Conservation (phyloP, 2,888 invertebrate genomes). For the Bursaphelenchus okinawaensis region DNA sequence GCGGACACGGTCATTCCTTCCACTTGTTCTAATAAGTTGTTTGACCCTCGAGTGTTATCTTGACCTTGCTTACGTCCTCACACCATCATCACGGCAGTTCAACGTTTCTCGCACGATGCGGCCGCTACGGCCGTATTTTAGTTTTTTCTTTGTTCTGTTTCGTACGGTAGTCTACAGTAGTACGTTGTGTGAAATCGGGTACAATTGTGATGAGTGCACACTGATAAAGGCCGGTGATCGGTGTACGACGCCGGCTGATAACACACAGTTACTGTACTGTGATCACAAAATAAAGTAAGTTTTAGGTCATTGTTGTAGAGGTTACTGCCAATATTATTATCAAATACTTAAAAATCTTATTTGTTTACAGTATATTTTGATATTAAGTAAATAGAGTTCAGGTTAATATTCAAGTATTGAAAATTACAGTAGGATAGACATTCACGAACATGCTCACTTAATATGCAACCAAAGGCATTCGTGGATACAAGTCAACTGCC, state of each 20-base stretch:
- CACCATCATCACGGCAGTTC: too few relatives aligned
- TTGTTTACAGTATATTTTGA: background rate
- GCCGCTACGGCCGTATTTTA: background rate
- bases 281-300: conserved; percentile 41
- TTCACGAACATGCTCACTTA: conserved; percentile 51
- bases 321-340: too few relatives aligned
- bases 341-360: too few relatives aligned
- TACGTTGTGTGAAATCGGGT: conserved; percentile 39
- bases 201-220: conserved; percentile 37
- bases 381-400: too few relatives aligned
- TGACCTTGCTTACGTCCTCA: too few relatives aligned
- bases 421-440: conserved; percentile 46
- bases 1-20: background rate
- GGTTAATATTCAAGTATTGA: background rate
- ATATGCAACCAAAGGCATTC: conserved; percentile 44
- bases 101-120: background rate
- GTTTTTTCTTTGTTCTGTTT: background rate
- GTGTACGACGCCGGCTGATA: conserved; percentile 25
- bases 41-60: background rate
- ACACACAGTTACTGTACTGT: conserved; percentile 42
- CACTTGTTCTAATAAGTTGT: background rate
- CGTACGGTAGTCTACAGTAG: background rate
- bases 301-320: too few relatives aligned
- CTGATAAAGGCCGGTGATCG: conserved; percentile 34
- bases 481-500: conserved; percentile 40